A percentile compares a stretch with the other conserved stretches of the same genome.
Conservation (phyloP, 1,140 invertebrate species). For the Meteorus sp. region DNA sequence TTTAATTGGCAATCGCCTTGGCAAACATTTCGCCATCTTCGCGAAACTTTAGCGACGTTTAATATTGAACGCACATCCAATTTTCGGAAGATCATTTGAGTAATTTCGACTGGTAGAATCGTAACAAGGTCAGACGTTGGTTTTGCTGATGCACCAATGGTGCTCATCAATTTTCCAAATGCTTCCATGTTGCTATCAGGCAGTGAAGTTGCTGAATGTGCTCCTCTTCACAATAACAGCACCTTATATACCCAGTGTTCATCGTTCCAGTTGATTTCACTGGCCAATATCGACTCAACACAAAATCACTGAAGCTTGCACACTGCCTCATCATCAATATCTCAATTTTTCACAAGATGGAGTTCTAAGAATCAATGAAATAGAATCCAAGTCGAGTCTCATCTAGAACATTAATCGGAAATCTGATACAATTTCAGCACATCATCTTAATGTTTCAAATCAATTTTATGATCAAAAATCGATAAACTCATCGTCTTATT, state of each 20-base stretch:
- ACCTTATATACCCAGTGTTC: too few relatives aligned
- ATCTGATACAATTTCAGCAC: too few relatives aligned
- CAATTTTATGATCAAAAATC: background rate
- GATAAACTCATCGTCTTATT: slow-evolving; percentile 26
- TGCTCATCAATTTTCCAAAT: background rate
- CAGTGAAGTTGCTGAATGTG: too few relatives aligned
- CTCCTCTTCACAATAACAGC: too few relatives aligned
- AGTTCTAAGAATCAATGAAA: too few relatives aligned
- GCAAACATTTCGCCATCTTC: background rate
- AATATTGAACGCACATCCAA: background rate
- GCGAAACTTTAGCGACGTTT: background rate
- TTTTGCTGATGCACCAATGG: background rate
- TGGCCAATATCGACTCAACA: too few relatives aligned
- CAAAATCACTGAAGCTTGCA: too few relatives aligned
- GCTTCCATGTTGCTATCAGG: background rate
- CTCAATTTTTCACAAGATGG: too few relatives aligned
- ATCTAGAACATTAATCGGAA: too few relatives aligned
- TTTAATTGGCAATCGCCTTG: background rate
- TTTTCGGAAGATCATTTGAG: background rate
- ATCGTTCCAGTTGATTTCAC: too few relatives aligned
- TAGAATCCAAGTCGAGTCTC: too few relatives aligned
- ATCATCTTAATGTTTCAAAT: background rate
- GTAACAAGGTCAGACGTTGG: background rate
- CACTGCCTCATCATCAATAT: too few relatives aligned
- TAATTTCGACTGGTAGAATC: background rate